A percentile compares a stretch with the other conserved stretches of the same genome.
phyloP scores from a whole-genome alignment of 2,888 invertebrate species.

The Parnassius glacialis region DNA sequence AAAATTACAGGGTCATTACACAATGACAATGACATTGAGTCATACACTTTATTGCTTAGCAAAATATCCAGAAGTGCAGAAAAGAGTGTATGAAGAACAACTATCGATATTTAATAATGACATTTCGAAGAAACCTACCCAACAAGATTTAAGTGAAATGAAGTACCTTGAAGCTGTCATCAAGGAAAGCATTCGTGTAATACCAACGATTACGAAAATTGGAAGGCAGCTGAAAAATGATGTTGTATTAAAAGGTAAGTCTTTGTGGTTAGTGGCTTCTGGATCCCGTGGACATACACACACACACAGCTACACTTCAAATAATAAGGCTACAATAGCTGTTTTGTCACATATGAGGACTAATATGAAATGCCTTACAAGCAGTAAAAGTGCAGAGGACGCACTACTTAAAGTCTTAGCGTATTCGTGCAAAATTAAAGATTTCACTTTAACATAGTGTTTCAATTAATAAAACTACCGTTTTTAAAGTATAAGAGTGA shows the following conservation, averaged over 20 bases:
- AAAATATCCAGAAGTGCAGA: conserved; percentile 40
- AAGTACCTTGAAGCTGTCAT: conserved; percentile 47
- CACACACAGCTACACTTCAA: too few species aligned
- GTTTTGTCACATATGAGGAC: too few species aligned
- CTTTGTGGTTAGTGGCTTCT: too few species aligned
- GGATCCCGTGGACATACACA: too few species aligned
- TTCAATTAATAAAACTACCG: too few species aligned
- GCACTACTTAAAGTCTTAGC: too few species aligned
- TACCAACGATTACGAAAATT: conserved; percentile 45
- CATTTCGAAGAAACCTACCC: conserved; percentile 35
- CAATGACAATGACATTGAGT: conserved; percentile 43
- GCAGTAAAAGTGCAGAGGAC: too few species aligned
- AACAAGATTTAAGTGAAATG: conserved; percentile 42
- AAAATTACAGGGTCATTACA: conserved; percentile 40
- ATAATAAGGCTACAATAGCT: too few species aligned
- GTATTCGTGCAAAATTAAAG: too few species aligned
- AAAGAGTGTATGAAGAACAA: conserved; percentile 41
- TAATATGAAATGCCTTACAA: too few species aligned
- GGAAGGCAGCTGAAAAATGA: conserved; percentile 41
- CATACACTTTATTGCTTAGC: conserved; percentile 42
- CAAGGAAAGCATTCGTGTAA: conserved; percentile 43
- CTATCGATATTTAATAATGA: conserved; percentile 37
- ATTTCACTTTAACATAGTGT: too few species aligned
- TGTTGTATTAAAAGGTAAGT: conserved; percentile 39
- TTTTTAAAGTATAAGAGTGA: too few species aligned